Evolutionary conservation across 2,888 invertebrate genomes (phyloP), one percentile per base, ranked within the genome.

Genomic region (Phytoseiulus persimilis): DNA sequence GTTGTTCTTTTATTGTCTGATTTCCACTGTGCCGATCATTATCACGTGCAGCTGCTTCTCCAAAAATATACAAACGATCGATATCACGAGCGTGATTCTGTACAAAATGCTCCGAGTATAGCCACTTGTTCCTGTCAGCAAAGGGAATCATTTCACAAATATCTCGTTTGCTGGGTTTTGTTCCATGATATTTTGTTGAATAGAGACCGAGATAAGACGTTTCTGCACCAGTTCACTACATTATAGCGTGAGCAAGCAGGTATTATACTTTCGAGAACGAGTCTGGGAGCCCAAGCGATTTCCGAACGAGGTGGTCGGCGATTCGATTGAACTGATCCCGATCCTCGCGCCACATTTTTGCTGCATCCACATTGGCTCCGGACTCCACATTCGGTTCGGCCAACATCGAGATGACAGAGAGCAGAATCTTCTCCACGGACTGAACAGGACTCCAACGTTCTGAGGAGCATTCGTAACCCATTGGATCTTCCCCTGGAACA

Each of bases 311-410:
- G 92, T 95, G 95, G 92, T 97, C 96, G 3, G 99, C 98, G 92
- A 98, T 97, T 93, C 94, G 95, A 92, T 98, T 96, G 93, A 99
- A 99, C 93, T 98, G 96, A 28, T 95, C 95, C 28, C 98, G 94
- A 92, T 98, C 96, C 93, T 99, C 99, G 90, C 99, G 94, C 98
- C 98, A 99, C 96, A 98, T 98, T 94, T 98, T 99, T 0, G 98
- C 98, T 14, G 99, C 99, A 93, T 99, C 99, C 0, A 99, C 99
- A 93, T 99, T 99, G 0, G 99, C 99, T 28, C 98, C 98, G 92
- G 98, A 98, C 93, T 99, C 99, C 92, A 99, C 99, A 93, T 99
- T 99, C 0, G 99, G 99, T 93, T 99, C 99, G 95, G 99, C 99
- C 91, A 99, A 93, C 98, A 99, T 98, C 93, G 98, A 98, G 92